Evolutionary conservation across 2,888 invertebrate genomes (phyloP).

Genomic region (Gari tellinella): DNA sequence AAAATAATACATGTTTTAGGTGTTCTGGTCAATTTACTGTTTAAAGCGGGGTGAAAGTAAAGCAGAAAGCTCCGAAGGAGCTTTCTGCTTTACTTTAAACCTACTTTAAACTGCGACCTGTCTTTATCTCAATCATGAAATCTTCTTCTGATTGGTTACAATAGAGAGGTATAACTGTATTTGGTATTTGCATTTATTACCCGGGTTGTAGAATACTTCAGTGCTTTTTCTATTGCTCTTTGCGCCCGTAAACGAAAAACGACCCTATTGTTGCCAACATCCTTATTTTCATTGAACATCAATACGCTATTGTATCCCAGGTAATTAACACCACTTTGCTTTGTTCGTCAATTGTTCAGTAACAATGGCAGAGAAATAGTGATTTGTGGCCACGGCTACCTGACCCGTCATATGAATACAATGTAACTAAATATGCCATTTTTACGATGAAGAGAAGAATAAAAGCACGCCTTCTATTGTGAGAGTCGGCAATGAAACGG

Average conservation of each 20-base stretch:
- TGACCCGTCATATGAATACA: conserved; percentile 44
- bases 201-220: neutral
- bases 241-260: neutral
- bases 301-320: conserved; percentile 46
- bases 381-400: conserved; percentile 56
- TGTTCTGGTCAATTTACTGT: too few relatives aligned
- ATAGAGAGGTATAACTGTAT: too few relatives aligned
- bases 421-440: conserved; percentile 51
- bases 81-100: too few relatives aligned
- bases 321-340: conserved; percentile 62
- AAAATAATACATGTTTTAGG: too few relatives aligned
- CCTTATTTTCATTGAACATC: conserved; percentile 36
- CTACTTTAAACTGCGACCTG: too few relatives aligned
- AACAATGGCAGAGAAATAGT: conserved; percentile 70
- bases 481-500: conserved; percentile 14
- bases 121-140: too few relatives aligned
- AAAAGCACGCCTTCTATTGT: conserved; percentile 28
- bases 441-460: conserved; percentile 5
- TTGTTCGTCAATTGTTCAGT: conserved; percentile 62
- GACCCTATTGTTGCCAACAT: conserved; percentile 19
- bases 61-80: too few relatives aligned
- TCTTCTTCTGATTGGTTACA: too few relatives aligned
- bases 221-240: too few relatives aligned
- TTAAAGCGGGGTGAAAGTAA: too few relatives aligned
- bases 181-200: conserved; percentile 5